Evolutionary conservation across 1,140 invertebrate species (phyloP).

Genomic region (Eulimnadia texana): DNA sequence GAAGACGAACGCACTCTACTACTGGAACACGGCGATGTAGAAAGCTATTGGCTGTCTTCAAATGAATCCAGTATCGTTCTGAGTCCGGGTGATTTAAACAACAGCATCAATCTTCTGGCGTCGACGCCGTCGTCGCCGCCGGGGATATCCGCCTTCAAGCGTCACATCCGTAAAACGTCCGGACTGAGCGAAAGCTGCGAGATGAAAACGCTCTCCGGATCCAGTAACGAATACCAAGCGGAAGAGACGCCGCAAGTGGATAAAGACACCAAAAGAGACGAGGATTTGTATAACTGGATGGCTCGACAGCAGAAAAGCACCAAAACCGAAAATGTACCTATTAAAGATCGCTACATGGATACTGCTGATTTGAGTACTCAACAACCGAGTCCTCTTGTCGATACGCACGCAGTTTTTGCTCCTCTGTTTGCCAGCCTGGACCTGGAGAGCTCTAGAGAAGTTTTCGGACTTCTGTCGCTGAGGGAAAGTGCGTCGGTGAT

Average conservation of each 20-base stretch:
- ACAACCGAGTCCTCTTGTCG: conserved; percentile 36
- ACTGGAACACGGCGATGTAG: neutral
- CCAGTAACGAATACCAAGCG: neutral
- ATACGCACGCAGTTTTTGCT: conserved; percentile 86
- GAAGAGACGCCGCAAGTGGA: neutral
- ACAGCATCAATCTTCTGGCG: neutral
- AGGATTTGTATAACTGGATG: conserved; percentile 91
- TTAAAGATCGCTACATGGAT: neutral
- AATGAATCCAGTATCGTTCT: conserved; percentile 4
- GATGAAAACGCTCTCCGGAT: conserved; percentile 6
- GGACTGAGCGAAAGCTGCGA: conserved; percentile 4
- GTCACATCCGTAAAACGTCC: conserved; percentile 2
- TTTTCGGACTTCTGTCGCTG: conserved; percentile 1
- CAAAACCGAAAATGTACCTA: neutral
- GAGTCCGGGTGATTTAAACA: conserved; percentile 4
- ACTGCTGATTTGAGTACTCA: neutral
- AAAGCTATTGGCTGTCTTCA: conserved; percentile 7
- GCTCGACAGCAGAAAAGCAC: conserved; percentile 64
- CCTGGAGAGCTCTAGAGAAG: neutral
- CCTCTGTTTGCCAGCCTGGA: conserved; percentile 63
- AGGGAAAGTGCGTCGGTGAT: conserved; percentile 11
- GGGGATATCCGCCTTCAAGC: neutral
- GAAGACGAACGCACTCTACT: conserved; percentile 5
- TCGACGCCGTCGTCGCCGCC: conserved; percentile 4
- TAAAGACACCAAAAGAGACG: conserved; percentile 29